Evolutionary conservation across 2,113 vertebrate species (phyloP), one percentile per base, ranked within the genome.

Genomic region (Nyctibius bracteatus): DNA sequence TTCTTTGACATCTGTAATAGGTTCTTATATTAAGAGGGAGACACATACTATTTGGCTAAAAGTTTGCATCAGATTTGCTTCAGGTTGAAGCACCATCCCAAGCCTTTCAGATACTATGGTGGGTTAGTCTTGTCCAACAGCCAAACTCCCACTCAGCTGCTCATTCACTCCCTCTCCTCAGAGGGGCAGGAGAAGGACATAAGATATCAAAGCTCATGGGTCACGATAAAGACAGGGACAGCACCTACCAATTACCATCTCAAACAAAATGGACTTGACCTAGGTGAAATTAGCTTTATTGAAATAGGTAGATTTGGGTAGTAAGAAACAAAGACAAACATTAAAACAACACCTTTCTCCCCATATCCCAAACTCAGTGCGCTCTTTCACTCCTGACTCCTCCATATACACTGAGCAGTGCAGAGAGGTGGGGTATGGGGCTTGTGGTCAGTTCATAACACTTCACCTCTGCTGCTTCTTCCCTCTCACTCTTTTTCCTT

Each of bases 401-500:
- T 57, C 23, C 61, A 19, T 9, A 23, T 0, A 5, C 10, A 6
- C 8, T 3, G 2, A 84, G n/a, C 6, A 77, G 44, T 18, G 10
- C 2, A 59, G 12, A 8, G 3, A n/a, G 5, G 2, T 44, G 5
- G 12, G 24, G 13, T 71, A 49, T 7, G 6, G 12, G 4, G 2
- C 3, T 8, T 63, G 22, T 39, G 52, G 5, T 62, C 46, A 47
- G 9, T 27, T 16, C 2, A 1, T 31, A 31, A 59, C 39, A 43
- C 2, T 23, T 61, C 3, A 3, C 31, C 12, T 77, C 58, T 58
- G 22, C 20, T 58, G 8, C n/a, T 75, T 9, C 58, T 62, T 63
- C 14, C 27, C 15, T 54, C 21, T 44, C 21, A 14, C 14, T 44
- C 20, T 51, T 82, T 82, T 43, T 25, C 10, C 10, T 24, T 55